Percentiles rank a stretch among this genome's conserved stretches.
These are phyloP conservation scores for Lamellibrachia satsuma DNA, from an alignment of 2,888 invertebrate genomes.

Conservation along the genomic window DNA sequence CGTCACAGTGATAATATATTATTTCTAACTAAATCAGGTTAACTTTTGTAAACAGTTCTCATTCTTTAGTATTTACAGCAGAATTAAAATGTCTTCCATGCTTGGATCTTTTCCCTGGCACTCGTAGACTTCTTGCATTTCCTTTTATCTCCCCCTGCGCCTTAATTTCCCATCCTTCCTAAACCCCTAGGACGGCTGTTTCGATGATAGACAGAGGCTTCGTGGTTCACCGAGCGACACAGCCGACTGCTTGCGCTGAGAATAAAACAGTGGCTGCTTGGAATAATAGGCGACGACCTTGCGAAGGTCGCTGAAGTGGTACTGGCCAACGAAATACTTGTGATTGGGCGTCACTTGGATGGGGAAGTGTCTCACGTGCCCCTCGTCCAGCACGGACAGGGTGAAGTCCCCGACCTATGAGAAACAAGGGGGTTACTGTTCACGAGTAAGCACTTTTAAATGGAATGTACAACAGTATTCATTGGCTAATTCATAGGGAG, in stretches of 20 bases:
- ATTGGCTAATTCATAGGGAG: too few relatives aligned
- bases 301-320: conserved; percentile 38
- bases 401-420: conserved; percentile 35
- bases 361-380: conserved; percentile 39
- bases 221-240: conserved; percentile 37
- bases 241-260: conserved; percentile 30
- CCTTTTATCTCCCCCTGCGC: background rate
- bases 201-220: background rate
- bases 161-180: background rate
- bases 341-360: conserved; percentile 37
- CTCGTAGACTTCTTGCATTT: background rate
- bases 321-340: conserved; percentile 41
- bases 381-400: conserved; percentile 37
- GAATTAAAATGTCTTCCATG: background rate
- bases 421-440: background rate
- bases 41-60: background rate
- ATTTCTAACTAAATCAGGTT: background rate
- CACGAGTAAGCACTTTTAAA: too few relatives aligned
- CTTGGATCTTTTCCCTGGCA: background rate
- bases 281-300: conserved; percentile 39
- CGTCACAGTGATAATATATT: background rate
- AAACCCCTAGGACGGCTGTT: background rate
- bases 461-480: too few relatives aligned
- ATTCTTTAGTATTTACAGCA: background rate
- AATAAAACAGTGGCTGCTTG: conserved; percentile 39